phyloP scores from a whole-genome alignment of 1,140 invertebrate genomes.

The Leptinotarsa lineolata region DNA sequence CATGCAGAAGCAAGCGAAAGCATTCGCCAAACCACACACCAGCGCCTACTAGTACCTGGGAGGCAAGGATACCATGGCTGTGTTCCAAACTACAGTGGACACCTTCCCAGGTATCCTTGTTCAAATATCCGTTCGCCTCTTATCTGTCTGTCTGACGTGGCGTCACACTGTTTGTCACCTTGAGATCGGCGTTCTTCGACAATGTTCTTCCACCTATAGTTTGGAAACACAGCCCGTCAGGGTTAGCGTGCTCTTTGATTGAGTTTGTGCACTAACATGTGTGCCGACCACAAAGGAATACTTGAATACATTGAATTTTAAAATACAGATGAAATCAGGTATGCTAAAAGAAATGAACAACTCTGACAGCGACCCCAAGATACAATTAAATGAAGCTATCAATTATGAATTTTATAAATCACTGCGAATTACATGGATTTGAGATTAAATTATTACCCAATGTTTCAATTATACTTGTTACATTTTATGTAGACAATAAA shows the following conservation, averaged over 20 bases:
- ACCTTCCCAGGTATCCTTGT: slow-evolving; percentile 58
- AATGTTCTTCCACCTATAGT: slow-evolving; percentile 56
- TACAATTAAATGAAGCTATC: no score
- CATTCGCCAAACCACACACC: slow-evolving; percentile 17
- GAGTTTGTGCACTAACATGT: slow-evolving; percentile 42
- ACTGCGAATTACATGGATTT: no score
- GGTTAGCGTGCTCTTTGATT: slow-evolving; percentile 40
- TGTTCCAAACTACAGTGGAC: slow-evolving; percentile 68
- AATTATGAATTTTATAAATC: no score
- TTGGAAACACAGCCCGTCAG: slow-evolving; percentile 58
- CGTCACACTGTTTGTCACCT: slow-evolving; percentile 21
- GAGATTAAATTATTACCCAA: no score
- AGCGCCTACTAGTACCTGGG: slow-evolving; percentile 60
- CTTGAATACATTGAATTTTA: no score
- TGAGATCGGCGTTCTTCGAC: slow-evolving; percentile 43
- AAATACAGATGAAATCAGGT: no score
- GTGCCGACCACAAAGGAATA: slow-evolving; percentile 36
- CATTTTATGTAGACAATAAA: no score
- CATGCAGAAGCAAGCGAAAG: background rate
- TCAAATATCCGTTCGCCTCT: slow-evolving; percentile 27
- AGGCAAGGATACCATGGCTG: slow-evolving; percentile 69
- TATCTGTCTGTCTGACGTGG: slow-evolving; percentile 32
- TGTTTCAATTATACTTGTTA: no score
- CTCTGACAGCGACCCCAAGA: no score
- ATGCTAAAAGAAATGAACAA: no score